These are phyloP conservation scores for Pungitius pungitius DNA, from an alignment of 2,113 vertebrate species.

Conservation along the genomic window DNA sequence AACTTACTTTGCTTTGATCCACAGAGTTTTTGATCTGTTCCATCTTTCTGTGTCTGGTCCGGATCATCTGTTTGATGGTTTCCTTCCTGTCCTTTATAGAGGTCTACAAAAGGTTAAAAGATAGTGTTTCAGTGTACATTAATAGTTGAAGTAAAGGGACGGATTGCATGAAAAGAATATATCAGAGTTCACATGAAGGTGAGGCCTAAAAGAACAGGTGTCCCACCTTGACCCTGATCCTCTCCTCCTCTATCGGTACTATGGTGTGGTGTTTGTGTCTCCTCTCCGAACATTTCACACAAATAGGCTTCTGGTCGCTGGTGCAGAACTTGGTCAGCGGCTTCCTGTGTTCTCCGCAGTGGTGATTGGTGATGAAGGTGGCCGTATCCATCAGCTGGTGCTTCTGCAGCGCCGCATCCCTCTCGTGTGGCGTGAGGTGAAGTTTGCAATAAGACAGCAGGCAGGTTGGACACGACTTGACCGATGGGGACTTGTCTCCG, in stretches of 20 bases:
- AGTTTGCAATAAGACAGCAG: too few species aligned
- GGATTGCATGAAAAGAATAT: not conserved
- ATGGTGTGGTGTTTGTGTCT: slow-evolving; percentile 85
- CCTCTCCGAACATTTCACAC: slow-evolving; percentile 82
- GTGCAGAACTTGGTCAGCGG: slow-evolving; percentile 71
- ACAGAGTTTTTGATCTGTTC: slow-evolving; percentile 48
- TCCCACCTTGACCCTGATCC: slow-evolving; percentile 84
- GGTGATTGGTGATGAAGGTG: too few species aligned
- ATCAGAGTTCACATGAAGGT: not conserved
- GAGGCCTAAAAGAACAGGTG: not conserved
- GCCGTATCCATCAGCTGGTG: too few species aligned
- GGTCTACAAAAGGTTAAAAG: not conserved
- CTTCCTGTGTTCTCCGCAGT: rapidly evolving
- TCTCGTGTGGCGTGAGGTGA: too few species aligned
- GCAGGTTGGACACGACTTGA: too few species aligned
- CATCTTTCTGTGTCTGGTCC: slow-evolving; percentile 35
- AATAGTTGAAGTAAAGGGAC: not conserved
- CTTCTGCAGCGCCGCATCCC: too few species aligned
- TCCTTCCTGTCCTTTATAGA: too few species aligned
- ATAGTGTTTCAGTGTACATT: not conserved
- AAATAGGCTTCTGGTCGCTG: slow-evolving; percentile 26
- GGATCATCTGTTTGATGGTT: slow-evolving; percentile 55
- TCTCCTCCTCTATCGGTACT: too few species aligned
- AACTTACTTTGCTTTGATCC: slow-evolving; percentile 54
- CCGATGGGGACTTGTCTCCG: too few species aligned